Evolutionary conservation across 2,797 vertebrate species (phyloP), one percentile per base, ranked within the genome.

Genomic region (Melanotaenia trifasciata): DNA sequence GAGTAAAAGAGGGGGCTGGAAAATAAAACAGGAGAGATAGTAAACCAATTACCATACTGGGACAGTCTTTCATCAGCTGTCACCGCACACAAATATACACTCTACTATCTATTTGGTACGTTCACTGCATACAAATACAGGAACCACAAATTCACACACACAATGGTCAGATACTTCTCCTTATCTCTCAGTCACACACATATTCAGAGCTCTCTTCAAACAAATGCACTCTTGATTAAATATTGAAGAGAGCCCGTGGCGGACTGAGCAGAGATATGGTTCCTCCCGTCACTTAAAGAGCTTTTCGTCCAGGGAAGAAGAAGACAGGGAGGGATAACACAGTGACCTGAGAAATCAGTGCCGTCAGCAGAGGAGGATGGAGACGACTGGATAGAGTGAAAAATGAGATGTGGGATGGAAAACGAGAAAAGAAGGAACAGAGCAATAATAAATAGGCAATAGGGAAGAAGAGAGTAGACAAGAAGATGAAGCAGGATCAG

Each of bases 141-240:
- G 40, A 74, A 70, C 61, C 72, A 60, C 74, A 75, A 79, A 86
- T 69, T 80, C 70, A 63, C 14, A 71, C 67, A 78, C 43, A 67
- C 66, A 30, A 1, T n/a, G 81, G 72, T 75, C 59, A 71, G 71
- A 74, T 72, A 67, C 79, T 67, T 71, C 69, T 67, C 79, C 86
- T 84, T 79, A 89, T 83, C 88, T 85, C 77, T 82, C 79, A 72
- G 78, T 80, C 78, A 64, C 85, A 82, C 92, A 84, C 80, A 89
- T 70, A 80, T 85, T 85, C 80, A 70, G 78, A 82, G 78, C 86
- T 72, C 71, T 84, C 85, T 90, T 93, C 92, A 94, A 93, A 94
- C 91, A 91, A 92, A 93, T 81, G 87, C 86, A 87, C 75, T 83
- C 81, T 78, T 80, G 84, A 94, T 94, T 88, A 94, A 95, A 94